Base-by-base conservation (phyloP, 2,113 vertebrate genomes). In the Nestor notabilis region DNA sequence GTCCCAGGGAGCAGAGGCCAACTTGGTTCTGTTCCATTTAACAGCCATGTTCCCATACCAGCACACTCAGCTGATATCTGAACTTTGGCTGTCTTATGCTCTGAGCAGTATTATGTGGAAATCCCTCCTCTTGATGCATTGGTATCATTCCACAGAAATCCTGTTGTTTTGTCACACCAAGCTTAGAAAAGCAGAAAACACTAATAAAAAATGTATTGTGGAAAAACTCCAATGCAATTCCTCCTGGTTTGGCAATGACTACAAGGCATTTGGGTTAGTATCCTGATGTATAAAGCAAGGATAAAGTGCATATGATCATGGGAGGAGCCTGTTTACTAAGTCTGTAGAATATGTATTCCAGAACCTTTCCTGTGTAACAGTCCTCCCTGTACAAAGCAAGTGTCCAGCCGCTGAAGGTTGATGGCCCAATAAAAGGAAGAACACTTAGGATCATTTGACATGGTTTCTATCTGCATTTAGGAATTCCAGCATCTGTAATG, bases 201-300 rank as follows among this genome's bases (percentile, higher is more conserved):
- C 24, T 75, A 92, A 87, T 87, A 76, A 83, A 50, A 68, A 75
- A 91, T 31, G 13, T 41, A 49, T 33, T 61, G 25, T 41, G 31
- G 56, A 80, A 93, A 89, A 92, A 27, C 49, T 86, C 52, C 85
- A 25, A 92, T 50, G 13, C 23, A 81, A 95, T 89, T 41, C 41
- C 31, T 89, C 35, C 43, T 85, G 17, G 2, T 50, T 76, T 97
- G 83, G 83, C 83, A 95, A 52, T 28, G 64, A 90, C 53, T 81
- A 77, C 58, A 87, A 97, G 79, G 83, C 43, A 56, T 87, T 92
- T 95, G 35, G 43, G 84, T 89, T 58, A 93, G 69, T 50, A 64
- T 70, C 46, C 46, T 64, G 13, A 43, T 89, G 39, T 83, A 77
- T 79, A 69, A 89, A 77, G 44, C 46, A 66, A 52, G 71, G 49